Evolutionary conservation across 2,888 invertebrate species (phyloP).

Genomic region (Amitus sp.): DNA sequence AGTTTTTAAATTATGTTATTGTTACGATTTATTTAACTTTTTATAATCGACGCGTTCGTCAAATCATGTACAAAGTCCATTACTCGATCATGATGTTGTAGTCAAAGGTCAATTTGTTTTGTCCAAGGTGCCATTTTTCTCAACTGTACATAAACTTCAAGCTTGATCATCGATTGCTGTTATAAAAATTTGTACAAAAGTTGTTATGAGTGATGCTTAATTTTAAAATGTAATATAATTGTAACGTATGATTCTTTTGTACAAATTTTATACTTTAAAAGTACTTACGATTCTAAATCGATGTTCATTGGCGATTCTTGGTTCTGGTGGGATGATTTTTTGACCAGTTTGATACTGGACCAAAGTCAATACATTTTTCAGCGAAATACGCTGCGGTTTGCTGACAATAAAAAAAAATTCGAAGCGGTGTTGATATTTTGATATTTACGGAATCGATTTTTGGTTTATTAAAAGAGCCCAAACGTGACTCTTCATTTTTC

Average conservation of each 20-base stretch:
- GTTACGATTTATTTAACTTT: slow-evolving; percentile 54
- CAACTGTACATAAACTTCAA: slow-evolving; percentile 54
- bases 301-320: slow-evolving; percentile 10
- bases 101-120: slow-evolving; percentile 48
- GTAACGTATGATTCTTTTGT: neutral
- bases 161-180: slow-evolving; percentile 29
- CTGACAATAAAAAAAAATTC: slow-evolving; percentile 53
- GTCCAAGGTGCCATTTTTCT: slow-evolving; percentile 60
- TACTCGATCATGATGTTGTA: slow-evolving; percentile 38
- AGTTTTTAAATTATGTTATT: slow-evolving; percentile 40
- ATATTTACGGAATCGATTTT: too few species aligned
- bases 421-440: slow-evolving; percentile 18
- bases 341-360: slow-evolving; percentile 28
- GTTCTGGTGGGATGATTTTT: slow-evolving; percentile 30
- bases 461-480: too few species aligned
- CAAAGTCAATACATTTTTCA: slow-evolving; percentile 36
- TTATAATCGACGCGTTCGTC: slow-evolving; percentile 26
- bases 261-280: neutral
- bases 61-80: slow-evolving; percentile 58
- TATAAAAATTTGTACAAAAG: neutral
- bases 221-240: neutral
- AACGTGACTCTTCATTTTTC: too few species aligned
- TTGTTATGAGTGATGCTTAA: neutral
- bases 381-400: slow-evolving; percentile 43
- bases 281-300: neutral